Percentiles rank a stretch among this genome's conserved stretches.
These are phyloP conservation scores for Leptinotarsa undecemlineata DNA, from an alignment of 1,140 invertebrate genomes.

Conservation along the genomic window DNA sequence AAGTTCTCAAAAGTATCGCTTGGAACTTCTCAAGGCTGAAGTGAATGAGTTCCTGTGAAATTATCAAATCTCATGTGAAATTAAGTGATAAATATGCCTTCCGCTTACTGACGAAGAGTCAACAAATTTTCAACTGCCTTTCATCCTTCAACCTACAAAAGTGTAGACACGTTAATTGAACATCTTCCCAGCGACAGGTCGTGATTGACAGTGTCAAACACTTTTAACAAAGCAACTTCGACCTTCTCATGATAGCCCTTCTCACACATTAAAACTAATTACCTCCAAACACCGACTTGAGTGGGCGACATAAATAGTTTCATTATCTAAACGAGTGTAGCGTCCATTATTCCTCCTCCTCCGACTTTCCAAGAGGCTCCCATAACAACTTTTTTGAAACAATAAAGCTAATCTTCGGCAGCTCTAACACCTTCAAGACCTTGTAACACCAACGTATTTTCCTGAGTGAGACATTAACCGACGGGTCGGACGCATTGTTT, in stretches of 20 bases:
- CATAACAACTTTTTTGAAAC: background rate
- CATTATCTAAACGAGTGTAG: background rate
- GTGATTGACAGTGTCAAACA: too few species aligned
- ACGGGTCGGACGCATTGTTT: background rate
- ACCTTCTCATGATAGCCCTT: background rate
- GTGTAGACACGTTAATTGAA: too few species aligned
- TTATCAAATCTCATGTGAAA: too few species aligned
- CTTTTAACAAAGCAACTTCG: background rate
- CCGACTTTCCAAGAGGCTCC: background rate
- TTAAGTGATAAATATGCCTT: too few species aligned
- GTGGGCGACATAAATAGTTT: slow-evolving; percentile 20
- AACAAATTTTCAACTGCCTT: too few species aligned
- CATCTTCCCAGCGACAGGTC: too few species aligned
- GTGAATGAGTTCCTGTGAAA: too few species aligned
- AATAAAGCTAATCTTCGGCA: slow-evolving; percentile 5
- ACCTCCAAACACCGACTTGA: background rate
- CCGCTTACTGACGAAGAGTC: too few species aligned
- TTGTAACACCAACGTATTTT: background rate
- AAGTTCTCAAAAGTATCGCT: too few species aligned
- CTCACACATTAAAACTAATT: background rate
- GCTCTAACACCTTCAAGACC: background rate
- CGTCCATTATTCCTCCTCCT: background rate
- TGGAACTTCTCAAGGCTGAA: too few species aligned
- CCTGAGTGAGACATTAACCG: background rate
- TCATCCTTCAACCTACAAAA: too few species aligned